Evolutionary conservation across 2,113 vertebrate genomes (phyloP).

Genomic region (Phrynosoma platyrhinos): DNA sequence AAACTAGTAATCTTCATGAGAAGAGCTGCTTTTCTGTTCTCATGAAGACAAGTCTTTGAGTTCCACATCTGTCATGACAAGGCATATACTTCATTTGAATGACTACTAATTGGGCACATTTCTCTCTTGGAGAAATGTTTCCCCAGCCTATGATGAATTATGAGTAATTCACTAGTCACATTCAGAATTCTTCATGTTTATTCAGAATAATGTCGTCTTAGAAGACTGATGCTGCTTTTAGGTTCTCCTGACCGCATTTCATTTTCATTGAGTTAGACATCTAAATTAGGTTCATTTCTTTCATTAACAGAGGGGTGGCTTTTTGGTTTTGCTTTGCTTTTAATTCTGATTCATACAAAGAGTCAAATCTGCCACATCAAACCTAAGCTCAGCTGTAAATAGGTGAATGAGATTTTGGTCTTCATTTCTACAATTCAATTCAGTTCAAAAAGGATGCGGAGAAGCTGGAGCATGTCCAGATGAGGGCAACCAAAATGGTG

Average conservation of each 20-base stretch:
- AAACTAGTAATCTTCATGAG: background rate
- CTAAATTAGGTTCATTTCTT: background rate
- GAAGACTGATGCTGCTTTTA: background rate
- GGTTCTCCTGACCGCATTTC: background rate
- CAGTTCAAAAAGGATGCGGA: too few relatives aligned
- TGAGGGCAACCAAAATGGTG: too few relatives aligned
- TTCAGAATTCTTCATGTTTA: background rate
- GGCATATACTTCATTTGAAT: background rate
- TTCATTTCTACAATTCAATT: too few relatives aligned
- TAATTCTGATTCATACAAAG: background rate
- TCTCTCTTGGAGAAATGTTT: background rate
- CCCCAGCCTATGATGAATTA: background rate
- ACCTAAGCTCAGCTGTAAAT: background rate
- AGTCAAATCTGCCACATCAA: background rate
- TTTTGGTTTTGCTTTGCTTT: background rate
- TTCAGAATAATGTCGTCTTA: background rate
- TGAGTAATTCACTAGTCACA: background rate
- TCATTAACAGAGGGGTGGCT: background rate
- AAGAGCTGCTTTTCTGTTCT: background rate
- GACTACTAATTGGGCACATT: background rate
- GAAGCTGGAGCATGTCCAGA: too few relatives aligned
- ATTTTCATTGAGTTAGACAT: conserved; percentile 9
- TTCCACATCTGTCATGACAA: background rate
- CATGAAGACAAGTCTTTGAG: background rate
- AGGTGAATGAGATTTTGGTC: too few relatives aligned